Percentiles rank a stretch among this genome's conserved stretches.
phyloP scores from a whole-genome alignment of 2,888 invertebrate genomes.

The Diogma glabrata region DNA sequence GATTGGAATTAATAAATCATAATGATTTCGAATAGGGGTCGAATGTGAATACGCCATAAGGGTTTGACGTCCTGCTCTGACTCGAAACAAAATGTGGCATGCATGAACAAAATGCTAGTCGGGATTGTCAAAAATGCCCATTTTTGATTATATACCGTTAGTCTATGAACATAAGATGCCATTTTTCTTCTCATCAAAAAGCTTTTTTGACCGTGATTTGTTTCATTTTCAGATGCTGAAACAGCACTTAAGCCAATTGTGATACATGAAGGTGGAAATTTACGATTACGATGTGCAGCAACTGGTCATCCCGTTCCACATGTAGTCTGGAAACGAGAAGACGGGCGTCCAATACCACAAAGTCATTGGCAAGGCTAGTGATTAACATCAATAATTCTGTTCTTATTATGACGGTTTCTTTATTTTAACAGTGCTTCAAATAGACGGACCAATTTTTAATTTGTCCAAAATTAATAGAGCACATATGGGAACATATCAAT shows the following conservation, averaged over 20 bases:
- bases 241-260: conserved; percentile 37
- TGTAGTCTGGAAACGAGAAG: conserved; percentile 64
- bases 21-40: too few species aligned
- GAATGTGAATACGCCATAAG: too few species aligned
- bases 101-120: too few species aligned
- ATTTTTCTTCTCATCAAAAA: too few species aligned
- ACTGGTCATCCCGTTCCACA: conserved; percentile 65
- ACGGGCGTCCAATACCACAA: conserved; percentile 48
- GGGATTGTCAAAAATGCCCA: too few species aligned
- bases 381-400: neutral
- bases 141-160: too few species aligned
- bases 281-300: conserved; percentile 71
- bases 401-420: conserved; percentile 18
- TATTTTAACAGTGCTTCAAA: conserved; percentile 48
- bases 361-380: conserved; percentile 40
- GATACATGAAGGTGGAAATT: conserved; percentile 68
- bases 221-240: neutral
- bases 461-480: conserved; percentile 59
- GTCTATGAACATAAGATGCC: too few species aligned
- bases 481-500: conserved; percentile 64
- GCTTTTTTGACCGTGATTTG: too few species aligned
- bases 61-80: too few species aligned
- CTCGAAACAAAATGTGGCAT: too few species aligned
- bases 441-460: conserved; percentile 65
- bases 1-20: too few species aligned